These are phyloP conservation scores for Acrobeloides nanus DNA, from an alignment of 2,888 invertebrate genomes.

Conservation along the genomic window DNA sequence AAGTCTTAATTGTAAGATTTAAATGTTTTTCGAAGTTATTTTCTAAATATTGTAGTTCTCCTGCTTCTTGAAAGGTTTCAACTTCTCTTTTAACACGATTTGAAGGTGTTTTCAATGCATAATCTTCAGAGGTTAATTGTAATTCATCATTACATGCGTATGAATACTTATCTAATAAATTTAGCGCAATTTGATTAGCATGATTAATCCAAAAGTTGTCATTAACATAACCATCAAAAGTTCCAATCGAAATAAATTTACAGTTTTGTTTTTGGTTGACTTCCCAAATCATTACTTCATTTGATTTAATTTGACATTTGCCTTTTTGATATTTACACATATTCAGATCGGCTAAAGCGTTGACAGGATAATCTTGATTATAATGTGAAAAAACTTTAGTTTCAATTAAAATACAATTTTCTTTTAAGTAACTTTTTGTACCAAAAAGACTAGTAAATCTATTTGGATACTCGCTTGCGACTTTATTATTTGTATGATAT, in stretches of 20 bases:
- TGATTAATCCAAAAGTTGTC: neutral
- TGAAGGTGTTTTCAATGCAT: neutral
- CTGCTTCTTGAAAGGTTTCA: constrained; percentile 1
- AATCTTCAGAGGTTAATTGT: constrained; percentile 1
- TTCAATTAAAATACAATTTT: constrained; percentile 33
- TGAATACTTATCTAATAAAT: neutral
- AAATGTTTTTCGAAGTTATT: constrained; percentile 1
- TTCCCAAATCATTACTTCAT: constrained; percentile 35
- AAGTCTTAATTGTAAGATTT: constrained; percentile 1
- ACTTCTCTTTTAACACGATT: constrained; percentile 1
- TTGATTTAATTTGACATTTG: constrained; percentile 23
- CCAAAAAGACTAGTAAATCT: constrained; percentile 26
- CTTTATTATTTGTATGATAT: constrained; percentile 28
- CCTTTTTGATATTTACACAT: constrained; percentile 30
- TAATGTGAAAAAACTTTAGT: constrained; percentile 31
- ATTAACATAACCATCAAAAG: constrained; percentile 23
- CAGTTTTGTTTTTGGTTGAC: constrained; percentile 25
- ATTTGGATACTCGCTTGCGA: constrained; percentile 27
- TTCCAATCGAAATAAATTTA: constrained; percentile 26
- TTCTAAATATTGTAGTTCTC: neutral
- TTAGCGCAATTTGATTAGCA: constrained; percentile 1
- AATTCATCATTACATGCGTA: neutral
- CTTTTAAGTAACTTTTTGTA: constrained; percentile 26
- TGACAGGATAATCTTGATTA: constrained; percentile 26
- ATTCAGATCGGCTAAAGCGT: constrained; percentile 21